These are phyloP conservation scores for Galaxias olidus DNA, from an alignment of 2,797 vertebrate genomes.

Conservation along the genomic window DNA sequence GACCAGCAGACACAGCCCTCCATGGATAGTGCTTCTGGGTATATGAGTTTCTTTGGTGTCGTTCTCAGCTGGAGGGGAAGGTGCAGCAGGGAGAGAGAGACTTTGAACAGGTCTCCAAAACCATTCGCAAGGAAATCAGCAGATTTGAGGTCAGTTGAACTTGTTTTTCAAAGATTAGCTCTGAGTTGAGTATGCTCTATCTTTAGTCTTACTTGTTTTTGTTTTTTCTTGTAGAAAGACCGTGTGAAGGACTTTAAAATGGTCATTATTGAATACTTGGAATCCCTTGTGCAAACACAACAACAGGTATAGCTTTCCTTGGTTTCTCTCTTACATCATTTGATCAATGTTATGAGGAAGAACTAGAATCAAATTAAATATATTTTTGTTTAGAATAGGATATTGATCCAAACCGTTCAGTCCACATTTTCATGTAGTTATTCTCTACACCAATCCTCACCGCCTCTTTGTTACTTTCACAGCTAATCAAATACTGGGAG, in stretches of 20 bases:
- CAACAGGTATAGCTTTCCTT: conserved; percentile 84
- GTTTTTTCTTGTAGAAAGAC: conserved; percentile 82
- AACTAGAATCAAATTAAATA: too few relatives aligned
- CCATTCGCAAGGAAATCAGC: conserved; percentile 93
- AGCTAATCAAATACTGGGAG: conserved; percentile 99
- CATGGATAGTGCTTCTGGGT: not conserved
- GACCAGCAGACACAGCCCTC: too few relatives aligned
- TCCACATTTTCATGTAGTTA: not conserved
- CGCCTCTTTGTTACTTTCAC: conserved; percentile 29
- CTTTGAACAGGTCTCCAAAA: conserved; percentile 97
- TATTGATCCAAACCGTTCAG: too few relatives aligned
- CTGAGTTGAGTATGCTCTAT: too few relatives aligned
- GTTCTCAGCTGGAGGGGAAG: conserved; percentile 88
- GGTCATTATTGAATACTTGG: conserved; percentile 94
- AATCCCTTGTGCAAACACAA: conserved; percentile 94
- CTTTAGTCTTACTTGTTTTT: conserved; percentile 23
- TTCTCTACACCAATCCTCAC: not conserved
- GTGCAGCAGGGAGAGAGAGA: conserved; percentile 96
- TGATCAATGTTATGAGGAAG: too few relatives aligned
- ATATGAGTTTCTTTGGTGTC: not conserved
- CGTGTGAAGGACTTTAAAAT: conserved; percentile 96
- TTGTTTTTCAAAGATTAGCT: conserved; percentile 12
- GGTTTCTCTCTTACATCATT: not conserved
- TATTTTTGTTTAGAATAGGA: too few relatives aligned
- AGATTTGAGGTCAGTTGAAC: conserved; percentile 89